A percentile compares a stretch with the other conserved stretches of the same genome.
These are phyloP conservation scores for Aphelenchoides bicaudatus DNA, from an alignment of 2,888 invertebrate species.

Conservation along the genomic window DNA sequence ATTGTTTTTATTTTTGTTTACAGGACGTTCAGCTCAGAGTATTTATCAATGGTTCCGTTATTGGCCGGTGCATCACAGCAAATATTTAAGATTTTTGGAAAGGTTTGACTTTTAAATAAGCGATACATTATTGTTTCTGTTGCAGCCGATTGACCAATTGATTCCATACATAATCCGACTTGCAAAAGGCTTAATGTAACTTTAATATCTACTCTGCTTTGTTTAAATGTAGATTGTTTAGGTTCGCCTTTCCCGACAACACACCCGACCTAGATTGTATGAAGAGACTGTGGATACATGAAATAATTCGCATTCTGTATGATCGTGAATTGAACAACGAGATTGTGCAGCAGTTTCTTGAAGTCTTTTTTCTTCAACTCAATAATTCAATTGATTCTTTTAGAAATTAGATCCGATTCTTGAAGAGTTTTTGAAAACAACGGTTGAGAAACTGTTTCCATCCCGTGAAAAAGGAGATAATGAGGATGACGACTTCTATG, in stretches of 20 bases:
- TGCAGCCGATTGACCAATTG: constrained; percentile 21
- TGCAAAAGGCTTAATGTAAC: constrained; percentile 31
- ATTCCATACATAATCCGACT: constrained; percentile 28
- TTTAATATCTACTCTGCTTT: neutral
- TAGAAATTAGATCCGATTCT: constrained; percentile 26
- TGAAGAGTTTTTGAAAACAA: constrained; percentile 25
- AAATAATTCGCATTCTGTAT: constrained; percentile 38
- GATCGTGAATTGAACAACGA: constrained; percentile 22
- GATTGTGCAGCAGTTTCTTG: constrained; percentile 10
- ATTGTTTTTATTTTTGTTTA: constrained; percentile 12
- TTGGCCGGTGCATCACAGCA: constrained; percentile 35
- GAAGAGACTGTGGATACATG: constrained; percentile 48
- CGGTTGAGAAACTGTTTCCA: constrained; percentile 25
- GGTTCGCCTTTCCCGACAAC: constrained; percentile 47
- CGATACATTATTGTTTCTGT: constrained; percentile 2
- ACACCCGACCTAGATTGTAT: constrained; percentile 48
- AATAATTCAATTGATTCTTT: too few relatives aligned
- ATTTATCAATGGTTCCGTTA: constrained; percentile 40
- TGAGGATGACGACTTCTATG: constrained; percentile 31
- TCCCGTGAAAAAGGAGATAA: constrained; percentile 18
- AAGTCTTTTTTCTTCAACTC: too few relatives aligned
- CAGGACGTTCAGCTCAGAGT: constrained; percentile 50
- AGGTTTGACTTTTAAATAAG: neutral
- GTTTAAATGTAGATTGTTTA: neutral
- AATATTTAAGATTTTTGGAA: constrained; percentile 14